A percentile compares a stretch with the other conserved stretches of the same genome.
Evolutionary conservation across 2,888 invertebrate species (phyloP).

Genomic region (Oscheius sp.): DNA sequence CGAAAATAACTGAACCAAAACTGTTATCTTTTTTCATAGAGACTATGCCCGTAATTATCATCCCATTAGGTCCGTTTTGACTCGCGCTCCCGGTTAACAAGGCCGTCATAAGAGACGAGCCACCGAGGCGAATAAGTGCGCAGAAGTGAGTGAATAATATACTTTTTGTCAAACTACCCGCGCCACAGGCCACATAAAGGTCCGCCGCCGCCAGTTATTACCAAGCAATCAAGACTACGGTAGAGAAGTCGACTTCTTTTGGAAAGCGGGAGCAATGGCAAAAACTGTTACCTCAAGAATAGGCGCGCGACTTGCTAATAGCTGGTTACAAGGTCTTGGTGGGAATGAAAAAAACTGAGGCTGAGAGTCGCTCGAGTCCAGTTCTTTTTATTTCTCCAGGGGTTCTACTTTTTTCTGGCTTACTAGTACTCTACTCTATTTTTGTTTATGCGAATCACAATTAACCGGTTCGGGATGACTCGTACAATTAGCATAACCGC

Average conservation of each 20-base stretch:
- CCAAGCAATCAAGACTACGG: slow-evolving; percentile 18
- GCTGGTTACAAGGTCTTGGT: slow-evolving; percentile 14
- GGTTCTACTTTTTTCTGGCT: no score
- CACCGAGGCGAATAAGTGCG: slow-evolving; percentile 4
- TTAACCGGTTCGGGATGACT: neutral
- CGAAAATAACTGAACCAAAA: neutral
- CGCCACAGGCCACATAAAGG: slow-evolving; percentile 25
- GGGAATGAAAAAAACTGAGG: neutral
- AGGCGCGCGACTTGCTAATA: slow-evolving; percentile 10
- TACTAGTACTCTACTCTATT: no score
- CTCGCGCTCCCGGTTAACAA: neutral
- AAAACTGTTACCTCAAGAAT: neutral
- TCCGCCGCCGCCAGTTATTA: slow-evolving; percentile 17
- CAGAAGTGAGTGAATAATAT: slow-evolving; percentile 22
- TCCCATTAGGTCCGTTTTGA: neutral
- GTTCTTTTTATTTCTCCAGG: neutral
- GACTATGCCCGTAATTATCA: neutral
- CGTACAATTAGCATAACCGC: slow-evolving; percentile 14
- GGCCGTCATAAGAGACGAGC: neutral
- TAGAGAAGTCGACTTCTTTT: slow-evolving; percentile 2
- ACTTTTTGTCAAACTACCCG: slow-evolving; percentile 24
- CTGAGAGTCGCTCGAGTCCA: neutral
- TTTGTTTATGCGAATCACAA: neutral
- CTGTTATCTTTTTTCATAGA: neutral
- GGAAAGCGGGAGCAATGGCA: neutral